Evolutionary conservation across 2,113 vertebrate species (phyloP).

Genomic region (Neoarius graeffei): DNA sequence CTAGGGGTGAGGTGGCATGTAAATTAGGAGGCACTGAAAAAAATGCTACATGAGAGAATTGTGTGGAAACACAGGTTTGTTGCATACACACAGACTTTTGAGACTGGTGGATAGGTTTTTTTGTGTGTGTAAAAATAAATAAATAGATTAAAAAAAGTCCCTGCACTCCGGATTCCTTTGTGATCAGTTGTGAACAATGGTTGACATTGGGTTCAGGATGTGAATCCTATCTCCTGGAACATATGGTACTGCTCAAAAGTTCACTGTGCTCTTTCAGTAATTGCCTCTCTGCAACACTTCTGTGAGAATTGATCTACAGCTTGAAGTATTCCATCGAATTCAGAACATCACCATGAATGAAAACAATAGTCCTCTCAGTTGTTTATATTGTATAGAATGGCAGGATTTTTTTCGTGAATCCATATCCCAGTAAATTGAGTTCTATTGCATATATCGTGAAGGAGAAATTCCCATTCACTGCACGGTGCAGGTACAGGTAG

Average conservation of each 20-base stretch:
- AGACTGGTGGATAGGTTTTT: neutral
- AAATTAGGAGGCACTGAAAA: neutral
- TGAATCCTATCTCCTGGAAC: constrained; percentile 64
- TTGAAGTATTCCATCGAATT: constrained; percentile 50
- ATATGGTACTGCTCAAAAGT: constrained; percentile 54
- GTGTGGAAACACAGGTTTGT: neutral
- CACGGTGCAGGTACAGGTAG: constrained; percentile 38
- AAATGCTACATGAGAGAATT: neutral
- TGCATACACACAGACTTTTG: neutral
- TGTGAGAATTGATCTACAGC: constrained; percentile 55
- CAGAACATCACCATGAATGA: constrained; percentile 44
- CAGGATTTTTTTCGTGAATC: constrained; percentile 34
- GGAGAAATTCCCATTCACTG: constrained; percentile 41
- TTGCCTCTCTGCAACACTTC: constrained; percentile 46
- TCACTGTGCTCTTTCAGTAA: constrained; percentile 47
- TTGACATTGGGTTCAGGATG: constrained; percentile 54
- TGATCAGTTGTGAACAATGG: constrained; percentile 54
- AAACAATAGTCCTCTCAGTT: constrained; percentile 42
- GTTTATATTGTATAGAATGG: constrained; percentile 46
- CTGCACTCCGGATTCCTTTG: constrained; percentile 50
- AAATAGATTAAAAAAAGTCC: too few relatives aligned
- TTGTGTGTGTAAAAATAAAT: constrained; percentile 15
- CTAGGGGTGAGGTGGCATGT: neutral
- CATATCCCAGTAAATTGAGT: constrained; percentile 33
- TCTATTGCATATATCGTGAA: constrained; percentile 14